Evolutionary conservation across 2,888 invertebrate genomes (phyloP).

Genomic region (Clunio marinus): DNA sequence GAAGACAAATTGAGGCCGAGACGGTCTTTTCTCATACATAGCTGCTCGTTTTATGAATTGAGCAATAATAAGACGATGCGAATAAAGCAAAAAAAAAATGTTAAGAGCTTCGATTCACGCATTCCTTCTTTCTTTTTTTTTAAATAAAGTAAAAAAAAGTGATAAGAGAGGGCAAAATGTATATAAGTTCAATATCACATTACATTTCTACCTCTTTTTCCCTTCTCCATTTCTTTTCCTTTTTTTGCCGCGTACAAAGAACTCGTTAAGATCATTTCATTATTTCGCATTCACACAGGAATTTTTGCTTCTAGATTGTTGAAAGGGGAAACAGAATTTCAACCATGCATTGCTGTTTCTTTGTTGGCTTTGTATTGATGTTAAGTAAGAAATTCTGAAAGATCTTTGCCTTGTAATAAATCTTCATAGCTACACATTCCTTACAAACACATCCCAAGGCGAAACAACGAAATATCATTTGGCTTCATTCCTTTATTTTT

Average conservation of each 20-base stretch:
- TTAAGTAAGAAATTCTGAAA: too few relatives aligned
- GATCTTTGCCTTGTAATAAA: too few relatives aligned
- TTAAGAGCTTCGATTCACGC: conserved; percentile 3
- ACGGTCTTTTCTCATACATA: background rate
- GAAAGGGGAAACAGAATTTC: too few relatives aligned
- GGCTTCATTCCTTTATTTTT: too few relatives aligned
- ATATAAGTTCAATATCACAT: conserved; percentile 12
- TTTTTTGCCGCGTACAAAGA: background rate
- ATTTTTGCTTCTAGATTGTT: background rate
- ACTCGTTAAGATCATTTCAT: conserved; percentile 21
- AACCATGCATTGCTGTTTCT: too few relatives aligned
- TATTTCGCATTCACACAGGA: background rate
- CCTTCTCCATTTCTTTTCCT: background rate
- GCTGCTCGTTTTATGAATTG: background rate
- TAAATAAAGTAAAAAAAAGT: background rate
- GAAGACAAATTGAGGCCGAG: conserved; percentile 23
- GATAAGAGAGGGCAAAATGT: background rate
- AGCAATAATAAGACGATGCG: background rate
- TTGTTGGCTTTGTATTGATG: too few relatives aligned
- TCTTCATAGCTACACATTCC: too few relatives aligned
- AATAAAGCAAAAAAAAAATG: background rate
- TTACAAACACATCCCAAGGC: too few relatives aligned
- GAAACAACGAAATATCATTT: too few relatives aligned
- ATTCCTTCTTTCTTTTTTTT: too few relatives aligned
- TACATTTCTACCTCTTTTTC: background rate